These are phyloP conservation scores for Cyprinella venusta DNA, from an alignment of 2,797 vertebrate species.

Conservation along the genomic window DNA sequence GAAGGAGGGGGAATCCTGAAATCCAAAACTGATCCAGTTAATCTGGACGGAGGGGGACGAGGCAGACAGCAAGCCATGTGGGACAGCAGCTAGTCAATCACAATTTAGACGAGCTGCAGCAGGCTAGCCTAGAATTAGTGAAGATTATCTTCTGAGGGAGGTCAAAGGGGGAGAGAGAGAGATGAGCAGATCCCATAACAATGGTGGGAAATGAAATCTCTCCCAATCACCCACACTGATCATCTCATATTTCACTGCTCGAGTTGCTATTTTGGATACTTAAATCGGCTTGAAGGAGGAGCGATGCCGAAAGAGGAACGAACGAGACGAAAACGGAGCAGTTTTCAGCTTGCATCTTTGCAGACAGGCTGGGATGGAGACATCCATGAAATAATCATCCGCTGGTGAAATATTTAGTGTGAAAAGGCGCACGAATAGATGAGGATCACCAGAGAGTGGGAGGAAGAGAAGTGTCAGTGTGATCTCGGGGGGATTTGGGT, in stretches of 20 bases:
- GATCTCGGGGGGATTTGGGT: conserved; percentile 51
- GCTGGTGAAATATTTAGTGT: conserved; percentile 79
- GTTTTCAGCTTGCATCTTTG: conserved; percentile 48
- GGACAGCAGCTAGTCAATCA: conserved; percentile 74
- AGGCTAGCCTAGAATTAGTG: conserved; percentile 74
- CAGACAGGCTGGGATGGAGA: conserved; percentile 68
- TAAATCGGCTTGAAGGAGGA: conserved; percentile 34
- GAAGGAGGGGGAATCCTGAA: conserved; percentile 66
- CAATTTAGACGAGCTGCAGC: conserved; percentile 74
- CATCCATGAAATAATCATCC: conserved; percentile 79
- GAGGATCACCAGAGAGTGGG: conserved; percentile 64
- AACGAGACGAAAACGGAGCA: conserved; percentile 50
- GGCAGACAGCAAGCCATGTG: conserved; percentile 61
- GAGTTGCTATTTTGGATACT: conserved; percentile 33
- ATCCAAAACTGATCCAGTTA: conserved; percentile 75
- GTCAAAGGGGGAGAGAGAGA: conserved; percentile 42
- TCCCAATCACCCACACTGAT: conserved; percentile 40
- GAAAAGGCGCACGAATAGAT: conserved; percentile 72
- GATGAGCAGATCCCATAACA: conserved; percentile 64
- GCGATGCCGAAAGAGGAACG: conserved; percentile 29
- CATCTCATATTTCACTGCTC: conserved; percentile 13
- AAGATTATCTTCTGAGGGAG: conserved; percentile 72
- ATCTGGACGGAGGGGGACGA: conserved; percentile 60
- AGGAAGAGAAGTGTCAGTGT: conserved; percentile 67
- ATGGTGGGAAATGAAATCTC: conserved; percentile 50